Evolutionary conservation across 2,888 invertebrate genomes (phyloP), one percentile per base, ranked within the genome.

Genomic region (Norana najaformis): DNA sequence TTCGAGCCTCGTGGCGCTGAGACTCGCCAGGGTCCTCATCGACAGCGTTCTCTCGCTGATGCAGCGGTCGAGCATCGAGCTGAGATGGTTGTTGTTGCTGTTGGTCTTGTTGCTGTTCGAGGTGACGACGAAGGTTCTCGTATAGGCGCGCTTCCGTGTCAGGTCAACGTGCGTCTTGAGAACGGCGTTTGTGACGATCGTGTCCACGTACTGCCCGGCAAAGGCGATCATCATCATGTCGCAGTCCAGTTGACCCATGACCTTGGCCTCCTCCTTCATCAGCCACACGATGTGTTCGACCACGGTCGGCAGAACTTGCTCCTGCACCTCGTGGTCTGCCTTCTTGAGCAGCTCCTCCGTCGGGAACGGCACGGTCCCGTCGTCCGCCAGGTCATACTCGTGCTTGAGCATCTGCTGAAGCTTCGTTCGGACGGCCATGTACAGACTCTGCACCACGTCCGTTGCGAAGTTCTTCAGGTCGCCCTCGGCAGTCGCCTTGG

Each of bases 161-260:
- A 91, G 53, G 30, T 89, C 90, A 30, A 88, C 89, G 47, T 90
- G 90, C 30, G 91, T 90, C 83, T 89, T 88, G 30, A 91, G 89
- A 23, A 91, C 91, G 23, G 90, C 91, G 37, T 91, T 91, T 13
- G 91, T 91, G 53, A 90, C 69, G 89, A 91, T 90, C n/a, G 90
- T 90, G 83, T 91, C 91, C 11, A 91, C 89, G 88, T 88, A 91
- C 47, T 91, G 90, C 13, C 91, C 91, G 38, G 90, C 90, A 37
- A 88, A 90, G 39, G 89, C 90, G 47, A 90, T 91, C 88, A 90
- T 90, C 69, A 91, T 82, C 37, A 91, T 89, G 88, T 91, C 91
- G 20, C 91, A 53, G 85, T 91, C 91, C 18, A 90, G n/a, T n/a
- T 88, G 53, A 38, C 88, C 41, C n/a, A 91, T 5, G n/a, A 89